Percentiles rank a stretch among this genome's conserved stretches.
These are phyloP conservation scores for Ceratothoa steindachneri DNA, from an alignment of 2,888 invertebrate species.

Conservation along the genomic window DNA sequence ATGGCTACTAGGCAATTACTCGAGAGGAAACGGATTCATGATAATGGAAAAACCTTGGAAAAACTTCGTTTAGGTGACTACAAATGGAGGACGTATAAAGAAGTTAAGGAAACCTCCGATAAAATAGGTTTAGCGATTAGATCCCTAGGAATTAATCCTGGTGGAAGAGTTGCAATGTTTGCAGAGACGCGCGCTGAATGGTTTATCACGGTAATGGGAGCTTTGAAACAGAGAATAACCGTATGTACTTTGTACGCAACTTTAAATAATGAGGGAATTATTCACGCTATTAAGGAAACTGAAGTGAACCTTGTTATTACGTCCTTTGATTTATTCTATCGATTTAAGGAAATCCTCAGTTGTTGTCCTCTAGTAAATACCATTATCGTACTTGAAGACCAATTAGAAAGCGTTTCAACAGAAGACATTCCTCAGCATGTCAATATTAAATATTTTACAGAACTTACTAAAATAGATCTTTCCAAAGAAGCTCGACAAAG, in stretches of 20 bases:
- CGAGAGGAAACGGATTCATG: conserved; percentile 92
- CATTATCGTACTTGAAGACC: conserved; percentile 23
- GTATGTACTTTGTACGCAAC: conserved; percentile 89
- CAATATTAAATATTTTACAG: background rate
- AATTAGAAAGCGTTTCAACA: conserved; percentile 17
- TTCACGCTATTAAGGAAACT: conserved; percentile 94
- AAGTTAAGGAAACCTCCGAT: conserved; percentile 70
- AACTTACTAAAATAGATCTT: background rate
- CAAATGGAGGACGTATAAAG: conserved; percentile 77
- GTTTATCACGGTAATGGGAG: conserved; percentile 93
- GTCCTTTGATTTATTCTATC: conserved; percentile 82
- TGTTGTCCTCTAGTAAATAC: conserved; percentile 70
- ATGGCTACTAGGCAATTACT: conserved; percentile 85
- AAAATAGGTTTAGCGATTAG: conserved; percentile 80
- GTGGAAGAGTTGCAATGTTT: conserved; percentile 83
- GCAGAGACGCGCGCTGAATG: conserved; percentile 97
- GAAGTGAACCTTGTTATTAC: conserved; percentile 85
- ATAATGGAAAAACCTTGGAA: conserved; percentile 89
- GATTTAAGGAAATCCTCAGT: conserved; percentile 73
- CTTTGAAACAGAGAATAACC: conserved; percentile 88
- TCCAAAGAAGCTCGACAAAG: background rate
- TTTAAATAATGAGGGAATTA: conserved; percentile 90
- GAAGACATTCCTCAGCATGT: background rate
- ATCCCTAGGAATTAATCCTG: conserved; percentile 69
- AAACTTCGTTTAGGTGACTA: conserved; percentile 88